Conservation (phyloP, 1,140 invertebrate species). For the Penaeus chinensis region DNA sequence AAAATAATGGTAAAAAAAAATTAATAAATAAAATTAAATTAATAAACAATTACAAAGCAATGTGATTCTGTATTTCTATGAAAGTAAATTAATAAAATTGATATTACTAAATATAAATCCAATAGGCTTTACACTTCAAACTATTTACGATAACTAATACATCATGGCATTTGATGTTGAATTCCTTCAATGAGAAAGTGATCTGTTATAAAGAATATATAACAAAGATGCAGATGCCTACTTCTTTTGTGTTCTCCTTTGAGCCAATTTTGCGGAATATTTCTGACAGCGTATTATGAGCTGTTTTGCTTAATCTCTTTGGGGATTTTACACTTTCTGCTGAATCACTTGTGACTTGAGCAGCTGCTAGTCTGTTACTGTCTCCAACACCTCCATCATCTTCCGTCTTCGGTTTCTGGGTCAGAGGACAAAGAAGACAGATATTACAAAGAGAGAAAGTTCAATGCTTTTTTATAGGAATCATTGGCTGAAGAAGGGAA, state of each 20-base stretch:
- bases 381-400: constrained; percentile 57
- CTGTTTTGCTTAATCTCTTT: constrained; percentile 67
- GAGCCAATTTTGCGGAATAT: constrained; percentile 94
- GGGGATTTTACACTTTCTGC: constrained; percentile 50
- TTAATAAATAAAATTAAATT: not conserved
- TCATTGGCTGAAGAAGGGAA: not conserved
- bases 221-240: constrained; percentile 64
- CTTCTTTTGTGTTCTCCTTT: constrained; percentile 87
- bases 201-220: not conserved
- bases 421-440: not conserved
- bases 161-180: too few relatives aligned
- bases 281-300: constrained; percentile 86
- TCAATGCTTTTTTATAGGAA: not conserved
- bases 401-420: constrained; percentile 41
- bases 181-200: not conserved
- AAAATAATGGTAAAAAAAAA: not conserved
- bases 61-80: too few relatives aligned
- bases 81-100: too few relatives aligned
- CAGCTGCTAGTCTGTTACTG: constrained; percentile 48
- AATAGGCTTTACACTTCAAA: too few relatives aligned
- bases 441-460: not conserved
- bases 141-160: too few relatives aligned
- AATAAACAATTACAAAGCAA: not conserved
- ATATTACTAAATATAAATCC: too few relatives aligned
- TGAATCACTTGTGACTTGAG: constrained; percentile 42